Base-by-base conservation (phyloP, 2,797 vertebrate genomes). In the Cetoscarus ocellatus region DNA sequence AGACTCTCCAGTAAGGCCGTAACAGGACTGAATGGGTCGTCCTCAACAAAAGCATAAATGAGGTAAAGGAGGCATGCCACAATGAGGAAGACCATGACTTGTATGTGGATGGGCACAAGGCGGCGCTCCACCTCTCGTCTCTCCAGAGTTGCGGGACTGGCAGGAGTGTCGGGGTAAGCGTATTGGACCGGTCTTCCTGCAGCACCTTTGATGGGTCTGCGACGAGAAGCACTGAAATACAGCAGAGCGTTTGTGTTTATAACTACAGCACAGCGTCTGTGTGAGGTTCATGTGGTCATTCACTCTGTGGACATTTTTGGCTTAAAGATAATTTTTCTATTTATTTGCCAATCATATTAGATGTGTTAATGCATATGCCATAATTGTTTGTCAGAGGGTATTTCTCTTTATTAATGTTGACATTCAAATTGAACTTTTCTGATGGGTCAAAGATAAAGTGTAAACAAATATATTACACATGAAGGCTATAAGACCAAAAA, bases 121-220 rank as follows among this genome's bases (percentile, higher is more conserved):
- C 77, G 82, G 12, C 53, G 79, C 57, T 76, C 58, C 34, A 88
- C 48, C 52, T 89, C 91, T 57, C 1, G 69, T 18, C 83, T 88
- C 68, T 85, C 83, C 36, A 57, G 14, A 3, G 84, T 80, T 0
- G 56, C 40, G 14, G 91, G 88, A 68, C 85, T 86, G 56, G 74
- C 8, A 0, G 90, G 88, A 14, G 69, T 62, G 59, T 92, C 86
- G 15, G 90, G 87, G 71, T 89, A 92, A 34, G 50, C 72, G 9
- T 83, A 91, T 56, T 88, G 86, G n/a, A 93, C 54, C 0, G 93
- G 92, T 45, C 82, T 92, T 38, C 88, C 88, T 7, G 91, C 91
- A 8, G 93, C 91, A 51, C 93, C 93, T 52, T 92, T 95, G 75
- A 95, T 95, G 19, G 95, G 87, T 72, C 88, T 91, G 36, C 94